These are phyloP conservation scores for Oryzias sinensis DNA, from an alignment of 2,797 vertebrate species.

Conservation along the genomic window DNA sequence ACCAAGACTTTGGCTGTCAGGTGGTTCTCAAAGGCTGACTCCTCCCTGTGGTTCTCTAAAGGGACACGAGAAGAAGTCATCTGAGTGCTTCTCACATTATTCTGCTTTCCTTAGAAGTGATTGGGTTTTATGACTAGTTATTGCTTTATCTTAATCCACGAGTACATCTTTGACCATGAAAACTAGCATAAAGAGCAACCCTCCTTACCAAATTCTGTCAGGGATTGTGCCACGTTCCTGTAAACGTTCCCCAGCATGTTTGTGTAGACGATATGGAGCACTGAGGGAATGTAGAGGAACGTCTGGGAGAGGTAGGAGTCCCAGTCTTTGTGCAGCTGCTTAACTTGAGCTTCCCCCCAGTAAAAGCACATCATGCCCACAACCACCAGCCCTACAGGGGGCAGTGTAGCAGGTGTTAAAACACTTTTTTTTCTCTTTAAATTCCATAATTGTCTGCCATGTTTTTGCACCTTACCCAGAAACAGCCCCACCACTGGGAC, in stretches of 20 bases:
- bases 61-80: not conserved
- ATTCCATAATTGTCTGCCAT: no score
- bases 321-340: slow-evolving; percentile 62
- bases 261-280: slow-evolving; percentile 79
- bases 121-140: no score
- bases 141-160: no score
- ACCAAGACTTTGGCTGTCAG: slow-evolving; percentile 82
- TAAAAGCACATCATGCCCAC: slow-evolving; percentile 81
- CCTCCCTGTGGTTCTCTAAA: slow-evolving; percentile 83
- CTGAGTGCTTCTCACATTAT: no score
- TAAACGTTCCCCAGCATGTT: slow-evolving; percentile 76
- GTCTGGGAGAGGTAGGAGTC: slow-evolving; percentile 61
- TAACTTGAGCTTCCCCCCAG: slow-evolving; percentile 68
- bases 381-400: slow-evolving; percentile 67
- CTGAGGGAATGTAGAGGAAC: slow-evolving; percentile 74
- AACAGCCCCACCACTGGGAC: slow-evolving; percentile 79
- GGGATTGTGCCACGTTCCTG: slow-evolving; percentile 62
- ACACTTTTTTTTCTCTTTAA: not conserved
- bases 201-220: slow-evolving; percentile 80
- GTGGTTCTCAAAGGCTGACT: slow-evolving; percentile 79
- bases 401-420: not conserved
- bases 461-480: slow-evolving; percentile 51
- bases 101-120: no score
- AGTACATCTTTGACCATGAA: no score
- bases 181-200: no score